Percentiles rank a stretch among this genome's conserved stretches.
phyloP scores from a whole-genome alignment of 2,888 invertebrate species.

The Mellilla xanthometata region DNA sequence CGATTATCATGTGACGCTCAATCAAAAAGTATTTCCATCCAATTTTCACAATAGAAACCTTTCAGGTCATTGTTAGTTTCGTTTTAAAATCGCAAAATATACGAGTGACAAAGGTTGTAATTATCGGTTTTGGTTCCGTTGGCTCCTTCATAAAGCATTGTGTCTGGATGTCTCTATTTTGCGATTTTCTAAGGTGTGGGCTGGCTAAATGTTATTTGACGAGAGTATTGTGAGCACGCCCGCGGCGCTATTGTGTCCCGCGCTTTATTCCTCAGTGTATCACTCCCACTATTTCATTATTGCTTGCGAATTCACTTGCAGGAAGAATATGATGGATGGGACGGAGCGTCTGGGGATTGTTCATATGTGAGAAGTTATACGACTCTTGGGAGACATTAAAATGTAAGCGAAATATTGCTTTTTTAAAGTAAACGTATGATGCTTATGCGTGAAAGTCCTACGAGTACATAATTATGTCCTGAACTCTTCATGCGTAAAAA shows the following conservation, averaged over 20 bases:
- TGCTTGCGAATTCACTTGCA: constrained; percentile 63
- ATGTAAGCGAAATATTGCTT: neutral
- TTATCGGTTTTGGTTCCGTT: constrained; percentile 73
- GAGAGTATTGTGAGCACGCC: constrained; percentile 76
- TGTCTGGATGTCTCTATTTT: constrained; percentile 76
- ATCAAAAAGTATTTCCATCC: constrained; percentile 52
- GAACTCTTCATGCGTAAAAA: no score
- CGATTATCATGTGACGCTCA: constrained; percentile 35
- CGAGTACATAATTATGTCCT: no score
- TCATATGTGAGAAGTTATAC: constrained; percentile 68
- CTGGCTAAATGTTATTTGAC: constrained; percentile 81
- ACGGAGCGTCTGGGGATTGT: constrained; percentile 41
- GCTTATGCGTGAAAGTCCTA: no score
- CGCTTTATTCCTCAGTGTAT: constrained; percentile 63
- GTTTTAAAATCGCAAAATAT: constrained; percentile 62
- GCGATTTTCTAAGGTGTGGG: constrained; percentile 81
- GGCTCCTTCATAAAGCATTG: constrained; percentile 67
- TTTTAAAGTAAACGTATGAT: neutral
- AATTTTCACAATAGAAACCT: constrained; percentile 47
- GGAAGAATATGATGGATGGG: constrained; percentile 72
- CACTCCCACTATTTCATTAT: constrained; percentile 79
- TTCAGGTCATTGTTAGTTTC: constrained; percentile 52
- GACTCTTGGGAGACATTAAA: constrained; percentile 58
- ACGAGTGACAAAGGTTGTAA: constrained; percentile 72
- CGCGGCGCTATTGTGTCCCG: constrained; percentile 62